Evolutionary conservation across 2,797 vertebrate genomes (phyloP), one percentile per base, ranked within the genome.

Genomic region (Manis crassicaudata): DNA sequence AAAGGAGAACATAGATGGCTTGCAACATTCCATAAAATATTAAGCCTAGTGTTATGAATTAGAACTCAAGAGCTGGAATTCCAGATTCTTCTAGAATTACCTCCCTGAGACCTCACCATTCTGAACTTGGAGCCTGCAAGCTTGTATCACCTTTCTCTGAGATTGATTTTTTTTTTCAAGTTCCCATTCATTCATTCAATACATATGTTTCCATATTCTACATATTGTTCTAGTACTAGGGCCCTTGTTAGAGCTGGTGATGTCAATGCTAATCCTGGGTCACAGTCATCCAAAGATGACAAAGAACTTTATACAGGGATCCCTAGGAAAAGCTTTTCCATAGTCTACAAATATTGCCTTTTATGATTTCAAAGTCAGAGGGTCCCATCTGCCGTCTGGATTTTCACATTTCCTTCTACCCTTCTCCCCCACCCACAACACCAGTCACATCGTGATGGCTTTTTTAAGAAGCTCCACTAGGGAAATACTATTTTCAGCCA

Each of bases 401-500:
- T 75, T 90, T 37, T 77, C 65, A 13, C 52, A 32, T 27, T 77
- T 58, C 73, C 29, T 56, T 75, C 93, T 79, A 63, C 73, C 13
- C 23, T 70, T 70, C 37, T 25, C 56, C 29, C 67, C 54, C 2
- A 21, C 29, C 40, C 29, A 32, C 68, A 20, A 54, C 20, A 63
- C 63, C 63, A 54, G 2, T 40, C 13, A 35, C 27, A 8, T 27
- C 23, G 18, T 23, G 40, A 76, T 29, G 10, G 21, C 73, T 90
- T 56, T 82, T 73, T 95, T 60, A 93, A 68, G 40, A 82, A 65
- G 56, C 13, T 35, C 52, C 76, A 8, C n/a, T 25, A 54, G 16
- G 17, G n/a, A 89, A 95, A 80, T 73, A 43, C 46, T 84, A 46
- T 94, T 79, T 92, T 88, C 62, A 40, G 58, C 1, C 6, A 75